phyloP scores from a whole-genome alignment of 2,113 vertebrate species.

The Stigmatopora nigra region DNA sequence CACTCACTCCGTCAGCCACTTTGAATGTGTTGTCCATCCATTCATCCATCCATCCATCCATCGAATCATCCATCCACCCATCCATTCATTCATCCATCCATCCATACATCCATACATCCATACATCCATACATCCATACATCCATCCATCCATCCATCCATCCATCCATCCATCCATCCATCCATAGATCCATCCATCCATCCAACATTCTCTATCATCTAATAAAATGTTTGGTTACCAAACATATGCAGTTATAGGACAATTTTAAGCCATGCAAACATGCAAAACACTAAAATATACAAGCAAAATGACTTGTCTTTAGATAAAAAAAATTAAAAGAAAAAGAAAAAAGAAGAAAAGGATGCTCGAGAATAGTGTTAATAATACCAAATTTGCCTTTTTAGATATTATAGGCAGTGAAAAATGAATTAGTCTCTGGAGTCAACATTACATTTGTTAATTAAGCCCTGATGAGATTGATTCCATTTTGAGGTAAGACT shows the following conservation, averaged over 20 bases:
- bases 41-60: slow-evolving; percentile 10
- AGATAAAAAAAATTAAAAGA: too few species aligned
- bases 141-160: too few species aligned
- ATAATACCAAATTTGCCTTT: too few species aligned
- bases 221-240: too few species aligned
- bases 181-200: neutral
- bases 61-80: neutral
- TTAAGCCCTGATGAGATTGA: slow-evolving; percentile 47
- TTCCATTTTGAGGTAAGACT: slow-evolving; percentile 46
- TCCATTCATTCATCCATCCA: neutral
- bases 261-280: too few species aligned
- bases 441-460: slow-evolving; percentile 55
- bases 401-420: slow-evolving; percentile 40
- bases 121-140: too few species aligned
- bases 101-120: neutral
- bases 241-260: too few species aligned
- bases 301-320: too few species aligned
- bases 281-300: too few species aligned
- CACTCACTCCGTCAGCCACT: slow-evolving; percentile 56
- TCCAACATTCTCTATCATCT: too few species aligned
- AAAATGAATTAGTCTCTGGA: slow-evolving; percentile 47
- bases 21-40: slow-evolving; percentile 30
- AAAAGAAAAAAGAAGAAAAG: too few species aligned
- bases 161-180: neutral
- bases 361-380: too few species aligned